phyloP scores from a whole-genome alignment of 23 tunicate species.

The Clavelina lepadiformis region DNA sequence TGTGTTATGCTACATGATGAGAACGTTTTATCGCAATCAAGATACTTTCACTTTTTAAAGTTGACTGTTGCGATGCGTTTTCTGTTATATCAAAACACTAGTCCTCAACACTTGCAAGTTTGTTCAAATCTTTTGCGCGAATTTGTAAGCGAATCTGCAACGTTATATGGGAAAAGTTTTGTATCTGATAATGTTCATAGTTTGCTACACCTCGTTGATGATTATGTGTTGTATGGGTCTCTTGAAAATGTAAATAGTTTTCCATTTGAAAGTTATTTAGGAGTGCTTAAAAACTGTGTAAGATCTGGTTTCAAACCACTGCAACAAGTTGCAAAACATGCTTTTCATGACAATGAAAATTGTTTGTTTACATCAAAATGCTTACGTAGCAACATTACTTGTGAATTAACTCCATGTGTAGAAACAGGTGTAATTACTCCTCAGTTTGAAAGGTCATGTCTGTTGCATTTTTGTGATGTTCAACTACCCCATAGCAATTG shows the following conservation, averaged over 20 bases:
- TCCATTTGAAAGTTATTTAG: constrained; percentile 29
- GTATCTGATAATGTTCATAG: constrained; percentile 23
- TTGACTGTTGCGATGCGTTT: constrained; percentile 22
- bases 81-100: neutral
- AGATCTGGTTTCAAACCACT: constrained; percentile 28
- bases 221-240: constrained; percentile 21
- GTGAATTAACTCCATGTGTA: neutral
- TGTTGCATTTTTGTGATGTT: neutral
- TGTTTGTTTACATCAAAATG: neutral
- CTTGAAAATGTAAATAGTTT: constrained; percentile 15
- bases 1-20: constrained; percentile 4
- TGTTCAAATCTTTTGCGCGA: constrained; percentile 16
- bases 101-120: neutral
- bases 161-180: constrained; percentile 20
- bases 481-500: neutral
- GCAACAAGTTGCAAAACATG: constrained; percentile 18
- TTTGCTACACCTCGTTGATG: constrained; percentile 18
- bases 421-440: neutral
- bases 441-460: neutral
- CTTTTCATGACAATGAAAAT: constrained; percentile 11
- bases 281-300: constrained; percentile 19
- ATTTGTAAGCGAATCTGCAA: constrained; percentile 13
- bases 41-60: constrained; percentile 21
- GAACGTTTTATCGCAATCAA: neutral
- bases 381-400: neutral